Evolutionary conservation across 2,113 vertebrate species (phyloP), one percentile per base, ranked within the genome.

Genomic region (Neodon shergylaensis): DNA sequence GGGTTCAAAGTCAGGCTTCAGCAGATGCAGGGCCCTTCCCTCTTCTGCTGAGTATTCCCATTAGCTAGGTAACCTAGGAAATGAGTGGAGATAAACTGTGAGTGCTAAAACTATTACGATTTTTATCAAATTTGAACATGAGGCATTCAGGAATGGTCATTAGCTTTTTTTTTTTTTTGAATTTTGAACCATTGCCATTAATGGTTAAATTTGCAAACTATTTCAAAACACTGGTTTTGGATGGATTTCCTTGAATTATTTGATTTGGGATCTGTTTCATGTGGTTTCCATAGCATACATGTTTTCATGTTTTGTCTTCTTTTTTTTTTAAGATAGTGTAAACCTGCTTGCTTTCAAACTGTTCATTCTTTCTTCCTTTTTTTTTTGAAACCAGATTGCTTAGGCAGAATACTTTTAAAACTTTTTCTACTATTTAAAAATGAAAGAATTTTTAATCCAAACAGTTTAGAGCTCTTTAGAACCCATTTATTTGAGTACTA

Each of bases 351-450:
- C 4, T 93, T 95, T 96, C 73, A 97, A 88, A 86, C 47, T 82
- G n/a, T 66, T 78, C 91, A 90, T 94, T 94, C 31, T 72, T n/a
- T 19, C 68, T n/a, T 36, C 19, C 36, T 26, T 81, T 28, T 83
- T 83, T 39, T 26, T 54, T 26, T 8, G n/a, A 93, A 96, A 92
- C 33, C 47, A 88, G 61, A 86, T 72, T 90, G 90, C 82, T 95
- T 82, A 82, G 26, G 72, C 52, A 95, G 96, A 97, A 95, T 94
- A 94, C 95, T 98, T 96, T 96, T 39, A 63, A 91, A 95, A 82
- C 31, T 79, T 95, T 97, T 97, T 90, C 76, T 95, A 70, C 88
- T 94, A 86, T 95, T 96, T 97, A 90, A 95, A 94, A 96, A 96
- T 94, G 76, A 96, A 95, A 95, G 87, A 81, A 92, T 36, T 96